These are phyloP conservation scores for Mythimna loreyi DNA, from an alignment of 2,888 invertebrate species.

Conservation along the genomic window DNA sequence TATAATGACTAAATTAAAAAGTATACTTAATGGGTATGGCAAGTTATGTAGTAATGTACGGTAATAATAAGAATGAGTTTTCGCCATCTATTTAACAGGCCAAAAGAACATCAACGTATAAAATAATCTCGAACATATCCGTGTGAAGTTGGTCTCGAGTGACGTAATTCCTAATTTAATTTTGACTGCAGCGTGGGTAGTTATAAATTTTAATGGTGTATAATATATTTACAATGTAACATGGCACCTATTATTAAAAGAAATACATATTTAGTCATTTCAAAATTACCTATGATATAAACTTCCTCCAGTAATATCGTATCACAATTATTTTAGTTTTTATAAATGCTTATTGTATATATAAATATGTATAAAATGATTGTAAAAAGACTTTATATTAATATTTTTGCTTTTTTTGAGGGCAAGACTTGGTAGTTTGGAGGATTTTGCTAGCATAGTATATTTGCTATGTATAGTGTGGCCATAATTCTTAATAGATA, in stretches of 20 bases:
- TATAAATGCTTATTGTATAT: slow-evolving; percentile 58
- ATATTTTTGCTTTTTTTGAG: slow-evolving; percentile 57
- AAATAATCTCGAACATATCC: slow-evolving; percentile 26
- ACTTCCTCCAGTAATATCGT: slow-evolving; percentile 41
- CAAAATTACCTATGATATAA: slow-evolving; percentile 36
- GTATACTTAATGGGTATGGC: slow-evolving; percentile 39
- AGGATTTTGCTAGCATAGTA: slow-evolving; percentile 46
- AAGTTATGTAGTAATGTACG: slow-evolving; percentile 43
- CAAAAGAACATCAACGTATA: neutral
- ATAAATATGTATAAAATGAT: slow-evolving; percentile 41
- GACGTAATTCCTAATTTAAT: slow-evolving; percentile 12
- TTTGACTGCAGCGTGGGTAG: slow-evolving; percentile 18
- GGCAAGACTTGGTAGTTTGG: slow-evolving; percentile 48
- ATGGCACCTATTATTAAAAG: slow-evolving; percentile 50
- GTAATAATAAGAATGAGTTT: slow-evolving; percentile 15
- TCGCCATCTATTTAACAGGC: neutral
- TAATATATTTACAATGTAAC: slow-evolving; percentile 42
- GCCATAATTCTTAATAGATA: slow-evolving; percentile 43
- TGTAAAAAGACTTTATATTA: slow-evolving; percentile 53
- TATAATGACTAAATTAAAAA: slow-evolving; percentile 25
- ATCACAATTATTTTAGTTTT: slow-evolving; percentile 58
- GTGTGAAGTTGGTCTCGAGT: neutral
- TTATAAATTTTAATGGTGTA: slow-evolving; percentile 40
- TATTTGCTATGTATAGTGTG: slow-evolving; percentile 51
- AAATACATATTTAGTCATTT: slow-evolving; percentile 40